phyloP scores from a whole-genome alignment of 1,140 invertebrate species.

The Holcopasites calliopsidis region DNA sequence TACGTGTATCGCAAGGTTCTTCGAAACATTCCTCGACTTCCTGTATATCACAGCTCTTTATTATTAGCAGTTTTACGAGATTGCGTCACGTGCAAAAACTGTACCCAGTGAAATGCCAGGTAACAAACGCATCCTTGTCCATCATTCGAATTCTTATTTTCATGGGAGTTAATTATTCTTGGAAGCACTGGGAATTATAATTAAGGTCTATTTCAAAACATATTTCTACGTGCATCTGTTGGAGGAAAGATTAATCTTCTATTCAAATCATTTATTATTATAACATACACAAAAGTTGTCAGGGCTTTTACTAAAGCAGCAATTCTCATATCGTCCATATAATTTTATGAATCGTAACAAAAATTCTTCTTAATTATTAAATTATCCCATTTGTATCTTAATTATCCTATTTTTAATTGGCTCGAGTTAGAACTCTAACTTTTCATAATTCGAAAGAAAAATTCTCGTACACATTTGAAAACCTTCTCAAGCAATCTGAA shows the following conservation, averaged over 20 bases:
- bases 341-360: too few relatives aligned
- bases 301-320: too few relatives aligned
- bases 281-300: too few relatives aligned
- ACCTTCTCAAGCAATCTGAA: neutral
- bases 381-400: too few relatives aligned
- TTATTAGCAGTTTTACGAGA: conserved; percentile 21
- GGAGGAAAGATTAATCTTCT: too few relatives aligned
- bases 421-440: neutral
- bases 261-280: too few relatives aligned
- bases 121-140: conserved; percentile 2
- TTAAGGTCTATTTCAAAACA: neutral
- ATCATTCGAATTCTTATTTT: neutral
- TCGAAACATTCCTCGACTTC: conserved; percentile 4
- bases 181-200: neutral
- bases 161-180: neutral
- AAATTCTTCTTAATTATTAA: too few relatives aligned
- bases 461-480: neutral
- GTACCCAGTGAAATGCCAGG: neutral
- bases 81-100: neutral
- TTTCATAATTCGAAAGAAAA: neutral
- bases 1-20: conserved; percentile 7
- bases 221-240: neutral
- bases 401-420: too few relatives aligned
- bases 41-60: neutral
- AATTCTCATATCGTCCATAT: too few relatives aligned